phyloP scores from a whole-genome alignment of 2,888 invertebrate genomes.

The Exephanes ischioxanthus region DNA sequence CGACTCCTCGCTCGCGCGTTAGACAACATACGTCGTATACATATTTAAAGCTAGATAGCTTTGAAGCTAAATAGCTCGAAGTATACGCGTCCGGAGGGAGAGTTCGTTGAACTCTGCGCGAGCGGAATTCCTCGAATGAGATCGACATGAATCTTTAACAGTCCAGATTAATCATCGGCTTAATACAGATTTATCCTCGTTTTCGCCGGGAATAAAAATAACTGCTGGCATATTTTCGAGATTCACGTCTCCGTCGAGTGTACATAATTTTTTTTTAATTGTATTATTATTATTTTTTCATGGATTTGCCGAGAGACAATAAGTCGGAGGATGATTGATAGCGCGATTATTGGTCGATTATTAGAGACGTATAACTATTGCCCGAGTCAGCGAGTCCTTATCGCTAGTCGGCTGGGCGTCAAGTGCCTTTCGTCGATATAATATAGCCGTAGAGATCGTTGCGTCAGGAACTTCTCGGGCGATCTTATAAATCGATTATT shows the following conservation, averaged over 20 bases:
- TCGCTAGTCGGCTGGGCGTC: slow-evolving; percentile 10
- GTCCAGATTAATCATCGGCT: not conserved
- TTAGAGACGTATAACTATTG: not conserved
- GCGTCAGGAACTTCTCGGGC: slow-evolving; percentile 29
- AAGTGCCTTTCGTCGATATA: not conserved
- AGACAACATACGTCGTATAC: not conserved
- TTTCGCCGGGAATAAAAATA: not conserved
- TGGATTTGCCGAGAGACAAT: not conserved
- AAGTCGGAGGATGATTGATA: slow-evolving; percentile 32
- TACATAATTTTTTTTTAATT: not conserved
- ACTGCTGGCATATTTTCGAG: not conserved
- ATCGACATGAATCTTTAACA: not conserved
- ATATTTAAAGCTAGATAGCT: not conserved
- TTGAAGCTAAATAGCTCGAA: not conserved
- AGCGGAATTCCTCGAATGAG: not conserved
- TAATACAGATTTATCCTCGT: not conserved
- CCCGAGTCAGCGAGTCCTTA: slow-evolving; percentile 44
- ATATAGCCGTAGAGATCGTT: not conserved
- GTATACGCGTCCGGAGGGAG: not conserved
- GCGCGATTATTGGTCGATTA: slow-evolving; percentile 23
- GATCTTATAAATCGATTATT: slow-evolving; percentile 16
- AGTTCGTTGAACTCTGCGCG: not conserved
- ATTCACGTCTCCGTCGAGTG: not conserved
- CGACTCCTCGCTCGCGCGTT: slow-evolving; percentile 66
- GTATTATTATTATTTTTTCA: not conserved